Base-by-base conservation (phyloP, 2,113 vertebrate species). In the Hippotragus niger region DNA sequence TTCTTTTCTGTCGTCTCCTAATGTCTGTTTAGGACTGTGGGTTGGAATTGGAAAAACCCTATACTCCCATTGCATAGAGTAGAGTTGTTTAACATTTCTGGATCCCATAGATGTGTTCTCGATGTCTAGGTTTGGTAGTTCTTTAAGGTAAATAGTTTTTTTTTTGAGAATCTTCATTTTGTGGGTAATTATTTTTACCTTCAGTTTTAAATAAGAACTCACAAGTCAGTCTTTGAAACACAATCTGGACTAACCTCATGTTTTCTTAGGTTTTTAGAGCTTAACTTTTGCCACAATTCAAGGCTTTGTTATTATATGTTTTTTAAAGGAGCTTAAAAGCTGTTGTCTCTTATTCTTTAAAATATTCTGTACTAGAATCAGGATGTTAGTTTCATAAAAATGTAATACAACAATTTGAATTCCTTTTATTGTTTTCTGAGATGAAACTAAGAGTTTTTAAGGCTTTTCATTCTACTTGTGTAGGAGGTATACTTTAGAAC, bases 221-320 rank as follows among this genome's bases (percentile, higher is more conserved):
- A 33, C 21, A 97, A 76, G 16, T 91, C 71, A 86, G 27, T 58
- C 45, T 91, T 86, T 97, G 53, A 47, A 87, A 87, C 31, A 76
- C 9, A 88, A 29, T 84, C 25, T 83, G 12, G 47, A 78, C 36
- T 55, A 91, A 36, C 43, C 33, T 55, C 58, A 33, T 83, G 19
- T 62, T 87, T 88, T 88, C 29, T 95, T 88, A 88, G 47, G 94
- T 88, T 94, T 90, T 86, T 88, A 88, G 53, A 91, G 16, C 40
- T 88, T 93, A 87, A 62, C n/a, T 93, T 93, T 81, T 91, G 36
- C 50, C 55, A 52, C 47, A 94, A 23, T 87, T 95, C 17, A 82
- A 58, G 47, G 4, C 50, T 93, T 95, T 91, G 74, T 58, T 81
- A 83, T 25, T 88, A 64, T 43, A 43, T 40, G 19, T 47, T 76